phyloP scores from a whole-genome alignment of 2,888 invertebrate species.

The Leucophenga montana region DNA sequence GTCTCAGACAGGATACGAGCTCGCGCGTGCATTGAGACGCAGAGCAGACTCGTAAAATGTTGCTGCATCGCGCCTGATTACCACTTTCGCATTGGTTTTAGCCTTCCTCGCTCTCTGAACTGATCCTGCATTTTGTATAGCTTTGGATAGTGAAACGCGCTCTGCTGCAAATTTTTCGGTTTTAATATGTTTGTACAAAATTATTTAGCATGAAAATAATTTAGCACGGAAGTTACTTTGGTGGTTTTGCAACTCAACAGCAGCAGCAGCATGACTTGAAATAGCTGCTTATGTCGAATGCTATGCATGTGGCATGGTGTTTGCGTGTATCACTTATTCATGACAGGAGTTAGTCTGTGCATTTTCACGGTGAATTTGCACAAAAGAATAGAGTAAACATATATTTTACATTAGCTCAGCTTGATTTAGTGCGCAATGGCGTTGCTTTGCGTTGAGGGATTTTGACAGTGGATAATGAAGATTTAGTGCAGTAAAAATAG shows the following conservation, averaged over 20 bases:
- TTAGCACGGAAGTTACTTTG: conserved; percentile 20
- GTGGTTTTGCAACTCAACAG: conserved; percentile 3
- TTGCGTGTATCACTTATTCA: conserved; percentile 45
- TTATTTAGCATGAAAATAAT: conserved; percentile 25
- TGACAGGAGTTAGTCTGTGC: conserved; percentile 46
- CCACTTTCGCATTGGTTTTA: conserved; percentile 39
- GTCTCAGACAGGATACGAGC: conserved; percentile 3
- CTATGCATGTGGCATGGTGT: background rate
- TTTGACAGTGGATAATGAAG: no score
- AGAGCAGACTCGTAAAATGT: conserved; percentile 6
- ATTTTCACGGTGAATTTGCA: conserved; percentile 49
- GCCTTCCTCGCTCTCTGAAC: background rate
- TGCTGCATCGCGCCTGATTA: conserved; percentile 41
- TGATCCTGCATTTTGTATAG: no score
- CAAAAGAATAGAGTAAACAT: conserved; percentile 28
- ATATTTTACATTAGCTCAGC: conserved; percentile 17
- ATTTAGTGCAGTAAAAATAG: no score
- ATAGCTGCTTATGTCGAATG: no score
- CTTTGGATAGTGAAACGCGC: background rate
- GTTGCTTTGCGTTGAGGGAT: background rate
- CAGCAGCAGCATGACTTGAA: no score
- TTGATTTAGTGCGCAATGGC: background rate
- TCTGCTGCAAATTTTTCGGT: conserved; percentile 20
- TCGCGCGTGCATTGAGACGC: background rate
- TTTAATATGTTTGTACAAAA: conserved; percentile 27